Evolutionary conservation across 2,888 invertebrate genomes (phyloP), one percentile per base, ranked within the genome.

Genomic region (Ennomos quercinarius): DNA sequence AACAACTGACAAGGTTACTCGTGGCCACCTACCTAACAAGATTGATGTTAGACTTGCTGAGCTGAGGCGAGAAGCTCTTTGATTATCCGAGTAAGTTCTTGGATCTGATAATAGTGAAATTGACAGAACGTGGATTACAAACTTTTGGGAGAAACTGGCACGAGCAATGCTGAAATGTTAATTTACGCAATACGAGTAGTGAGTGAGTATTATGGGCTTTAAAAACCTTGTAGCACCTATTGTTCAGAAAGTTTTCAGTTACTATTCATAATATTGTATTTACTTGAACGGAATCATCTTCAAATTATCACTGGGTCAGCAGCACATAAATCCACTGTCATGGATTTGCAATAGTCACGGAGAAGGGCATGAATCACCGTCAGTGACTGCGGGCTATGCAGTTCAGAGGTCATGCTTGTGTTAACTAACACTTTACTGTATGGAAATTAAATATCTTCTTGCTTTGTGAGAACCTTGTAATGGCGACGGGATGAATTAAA

Each of bases 1-100:
- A 72, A 65, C 71, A 78, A 71, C 72, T 80, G 85, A 84, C 86
- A 82, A 79, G 84, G 84, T 84, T 81, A 71, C 73, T 78, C 66
- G 50, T 56, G 56, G 49, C 52, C 57, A 49, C 41, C 53, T 42
- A 48, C 49, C 56, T 42, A 48, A 46, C 48, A 61, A 57, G 61
- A 61, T 61, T 57, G 61, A 61, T 61, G 53, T 51, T 11, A 42
- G 37, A 46, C 44, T 47, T 10, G 34, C 36, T 37, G 12, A 44
- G 38, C n/a, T 37, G 41, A 42, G 38, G 54, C 59, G 54, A 59
- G 59, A 54, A 54, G 46, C 49, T 46, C 41, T 59, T 43, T 48
- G 39, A 36, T 54, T 59, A 54, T 49, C 45, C 50, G 9, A 34
- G 39, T 35, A 44, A 44, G 36, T 43, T 38, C 50, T 10, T n/a